phyloP scores from a whole-genome alignment of 2,888 invertebrate genomes.

The Diarsia mendica region DNA sequence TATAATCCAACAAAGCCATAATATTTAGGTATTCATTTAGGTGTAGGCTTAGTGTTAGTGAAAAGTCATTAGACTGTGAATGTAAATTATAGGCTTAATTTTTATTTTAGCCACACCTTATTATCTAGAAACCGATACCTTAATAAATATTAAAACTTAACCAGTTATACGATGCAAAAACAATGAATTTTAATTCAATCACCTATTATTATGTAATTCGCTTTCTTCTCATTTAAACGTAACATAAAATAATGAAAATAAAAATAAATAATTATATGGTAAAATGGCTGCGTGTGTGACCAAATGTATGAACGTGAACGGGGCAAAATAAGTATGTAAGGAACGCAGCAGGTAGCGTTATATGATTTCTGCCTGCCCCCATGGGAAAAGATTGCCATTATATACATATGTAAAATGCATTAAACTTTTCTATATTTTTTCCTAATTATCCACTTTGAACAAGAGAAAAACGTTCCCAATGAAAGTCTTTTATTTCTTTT shows the following conservation, averaged over 20 bases:
- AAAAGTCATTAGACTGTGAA: not conserved
- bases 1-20: not conserved
- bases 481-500: conserved; percentile 51
- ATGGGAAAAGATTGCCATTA: too few relatives aligned
- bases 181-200: too few relatives aligned
- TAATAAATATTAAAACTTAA: not conserved
- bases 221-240: too few relatives aligned
- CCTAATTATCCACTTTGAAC: conserved; percentile 39
- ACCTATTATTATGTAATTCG: too few relatives aligned
- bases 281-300: too few relatives aligned
- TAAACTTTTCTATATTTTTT: conserved; percentile 25
- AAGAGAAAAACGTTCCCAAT: conserved; percentile 28
- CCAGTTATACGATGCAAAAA: not conserved
- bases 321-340: too few relatives aligned
- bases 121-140: not conserved
- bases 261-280: too few relatives aligned
- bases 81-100: not conserved
- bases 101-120: not conserved
- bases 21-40: not conserved
- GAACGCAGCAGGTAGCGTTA: too few relatives aligned
- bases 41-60: not conserved
- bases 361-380: too few relatives aligned
- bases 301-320: too few relatives aligned
- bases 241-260: too few relatives aligned
- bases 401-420: not conserved